Base-by-base conservation (phyloP, 2,888 invertebrate genomes). In the Dicranocentrus wangi region DNA sequence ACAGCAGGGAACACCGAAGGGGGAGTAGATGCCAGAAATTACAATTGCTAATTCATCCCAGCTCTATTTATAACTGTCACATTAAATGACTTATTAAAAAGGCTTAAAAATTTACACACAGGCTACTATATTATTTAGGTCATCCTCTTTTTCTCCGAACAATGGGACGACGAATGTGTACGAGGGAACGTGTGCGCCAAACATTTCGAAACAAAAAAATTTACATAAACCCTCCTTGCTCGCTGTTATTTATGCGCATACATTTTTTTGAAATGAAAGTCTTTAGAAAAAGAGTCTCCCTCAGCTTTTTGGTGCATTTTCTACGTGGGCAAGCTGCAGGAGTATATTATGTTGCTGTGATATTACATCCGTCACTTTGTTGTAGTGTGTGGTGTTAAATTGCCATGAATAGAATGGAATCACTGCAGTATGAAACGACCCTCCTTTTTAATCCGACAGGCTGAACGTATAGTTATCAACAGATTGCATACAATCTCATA, bases 21-120 rank as follows among this genome's bases (percentile, higher is more conserved):
- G 25, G 32, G 61, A 28, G 25, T 19, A 61, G 61, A 61, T 7
- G 61, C 10, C n/a, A 13, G 19, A 63, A 63, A 63, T 63, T 63
- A 63, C 61, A 39, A 63, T 39, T 63, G 61, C 61, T 63, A 63
- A 63, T 63, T 63, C 61, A 63, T 63, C 61, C 61, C 10, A 63
- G 13, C 61, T 63, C 61, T 63, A 63, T 63, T 32, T 63, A 63
- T 63, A 63, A 63, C 61, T 63, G 61, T 63, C 61, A 63, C 28
- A 28, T 63, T 63, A 63, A 63, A 63, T 19, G 17, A 39, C 61
- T 63, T 63, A 63, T 63, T 63, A 63, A 63, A 63, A 63, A 63
- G 58, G 61, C 32, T 39, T 63, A 63, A 63, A n/a, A n/a, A 63
- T 39, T 63, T 39, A 39, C 32, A 58, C 25, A 17, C 10, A 39